Percentiles rank a stretch among this genome's conserved stretches.
These are phyloP conservation scores for Synaphobranchus kaupii DNA, from an alignment of 2,797 vertebrate genomes.

Conservation along the genomic window DNA sequence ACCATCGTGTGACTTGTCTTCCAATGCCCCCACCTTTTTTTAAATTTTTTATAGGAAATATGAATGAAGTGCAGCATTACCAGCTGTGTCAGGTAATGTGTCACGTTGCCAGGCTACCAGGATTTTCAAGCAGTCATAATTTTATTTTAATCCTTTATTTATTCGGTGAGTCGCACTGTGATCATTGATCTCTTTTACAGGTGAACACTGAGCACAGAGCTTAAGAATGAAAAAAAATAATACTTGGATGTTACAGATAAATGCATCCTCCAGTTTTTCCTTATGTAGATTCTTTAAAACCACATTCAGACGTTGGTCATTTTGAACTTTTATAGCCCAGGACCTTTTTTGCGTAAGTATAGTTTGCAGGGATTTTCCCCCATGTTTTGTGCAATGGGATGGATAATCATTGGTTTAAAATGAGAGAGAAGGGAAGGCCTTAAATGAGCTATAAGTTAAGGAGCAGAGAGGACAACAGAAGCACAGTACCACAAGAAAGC, in stretches of 20 bases:
- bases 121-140: neutral
- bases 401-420: constrained; percentile 32
- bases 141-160: no score
- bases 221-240: no score
- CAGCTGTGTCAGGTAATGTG: neutral
- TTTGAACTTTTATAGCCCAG: constrained; percentile 38
- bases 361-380: constrained; percentile 32
- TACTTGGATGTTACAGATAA: constrained; percentile 24
- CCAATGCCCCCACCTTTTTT: neutral
- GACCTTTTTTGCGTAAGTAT: constrained; percentile 40
- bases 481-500: constrained; percentile 33
- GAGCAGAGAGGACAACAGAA: constrained; percentile 32
- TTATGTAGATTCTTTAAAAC: constrained; percentile 32
- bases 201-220: no score
- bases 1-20: neutral
- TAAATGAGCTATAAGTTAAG: constrained; percentile 20
- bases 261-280: constrained; percentile 27
- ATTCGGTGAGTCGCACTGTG: no score
- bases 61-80: neutral
- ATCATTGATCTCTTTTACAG: no score
- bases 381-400: constrained; percentile 33
- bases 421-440: constrained; percentile 28
- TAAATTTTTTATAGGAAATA: neutral
- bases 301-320: constrained; percentile 1
- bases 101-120: neutral